phyloP scores from a whole-genome alignment of 2,888 invertebrate species.

The Sinopyrophorus schimmeli region DNA sequence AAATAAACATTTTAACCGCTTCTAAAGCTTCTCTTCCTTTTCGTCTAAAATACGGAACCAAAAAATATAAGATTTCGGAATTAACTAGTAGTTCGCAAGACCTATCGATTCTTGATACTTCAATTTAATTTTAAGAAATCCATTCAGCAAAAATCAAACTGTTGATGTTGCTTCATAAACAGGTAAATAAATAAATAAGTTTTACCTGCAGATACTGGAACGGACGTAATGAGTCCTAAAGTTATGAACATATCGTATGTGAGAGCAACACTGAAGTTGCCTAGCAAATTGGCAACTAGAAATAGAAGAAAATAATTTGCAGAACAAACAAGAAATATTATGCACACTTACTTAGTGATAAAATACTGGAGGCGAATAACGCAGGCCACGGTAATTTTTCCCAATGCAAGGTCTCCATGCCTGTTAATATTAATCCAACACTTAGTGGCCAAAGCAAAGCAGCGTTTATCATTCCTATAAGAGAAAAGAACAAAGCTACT shows the following conservation, averaged over 20 bases:
- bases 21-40: too few species aligned
- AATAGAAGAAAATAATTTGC: too few species aligned
- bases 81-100: too few species aligned
- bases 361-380: constrained; percentile 76
- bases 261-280: constrained; percentile 91
- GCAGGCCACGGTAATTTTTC: constrained; percentile 86
- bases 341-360: constrained; percentile 69
- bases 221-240: constrained; percentile 89
- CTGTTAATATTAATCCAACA: constrained; percentile 81
- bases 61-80: too few species aligned
- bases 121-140: too few species aligned
- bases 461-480: constrained; percentile 87
- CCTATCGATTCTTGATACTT: too few species aligned
- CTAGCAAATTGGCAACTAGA: constrained; percentile 91
- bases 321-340: constrained; percentile 44
- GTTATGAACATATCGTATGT: constrained; percentile 96
- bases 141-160: too few species aligned
- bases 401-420: constrained; percentile 82
- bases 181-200: too few species aligned
- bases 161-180: too few species aligned
- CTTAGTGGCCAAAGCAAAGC: constrained; percentile 91
- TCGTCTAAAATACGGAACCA: too few species aligned
- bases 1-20: too few species aligned
- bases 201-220: constrained; percentile 91
- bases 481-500: constrained; percentile 90